Conservation (phyloP, 30 jellyfish, hydroid and myxozoan species). For the Catostylus mosaicus region DNA sequence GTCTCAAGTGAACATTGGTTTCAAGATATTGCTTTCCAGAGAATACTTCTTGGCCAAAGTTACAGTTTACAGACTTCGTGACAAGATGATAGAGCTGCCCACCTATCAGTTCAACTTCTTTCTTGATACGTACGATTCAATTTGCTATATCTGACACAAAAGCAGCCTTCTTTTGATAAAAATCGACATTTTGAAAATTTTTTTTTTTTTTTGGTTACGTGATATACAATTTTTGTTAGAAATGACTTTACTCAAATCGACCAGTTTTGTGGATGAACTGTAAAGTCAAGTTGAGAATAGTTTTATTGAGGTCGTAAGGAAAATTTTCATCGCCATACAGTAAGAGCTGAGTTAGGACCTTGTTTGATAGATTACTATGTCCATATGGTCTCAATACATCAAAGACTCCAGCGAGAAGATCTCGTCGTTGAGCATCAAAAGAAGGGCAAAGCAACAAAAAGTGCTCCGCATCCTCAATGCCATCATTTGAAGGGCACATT, state of each 20-base stretch:
- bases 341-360: slow-evolving; percentile 30
- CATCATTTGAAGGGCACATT: slow-evolving; percentile 37
- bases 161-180: not conserved
- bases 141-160: slow-evolving; percentile 5
- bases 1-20: slow-evolving; percentile 11
- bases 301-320: slow-evolving; percentile 15
- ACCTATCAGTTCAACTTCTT: slow-evolving; percentile 4
- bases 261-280: slow-evolving; percentile 29
- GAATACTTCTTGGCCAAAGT: slow-evolving; percentile 1
- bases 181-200: slow-evolving; percentile 12
- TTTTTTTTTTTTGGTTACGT: no score
- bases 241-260: no score
- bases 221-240: no score
- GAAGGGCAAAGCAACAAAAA: slow-evolving; percentile 54
- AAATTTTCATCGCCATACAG: slow-evolving; percentile 41
- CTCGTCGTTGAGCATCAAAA: slow-evolving; percentile 6
- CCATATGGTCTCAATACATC: slow-evolving; percentile 1
- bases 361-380: slow-evolving; percentile 1
- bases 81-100: slow-evolving; percentile 12
- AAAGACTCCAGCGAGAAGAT: slow-evolving; percentile 24
- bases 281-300: slow-evolving; percentile 20
- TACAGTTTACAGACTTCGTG: slow-evolving; percentile 13
- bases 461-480: slow-evolving; percentile 52
- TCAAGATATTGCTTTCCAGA: slow-evolving; percentile 32
- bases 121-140: slow-evolving; percentile 14